Conservation (phyloP, 2,797 vertebrate species). For the Taeniopygia guttata region DNA sequence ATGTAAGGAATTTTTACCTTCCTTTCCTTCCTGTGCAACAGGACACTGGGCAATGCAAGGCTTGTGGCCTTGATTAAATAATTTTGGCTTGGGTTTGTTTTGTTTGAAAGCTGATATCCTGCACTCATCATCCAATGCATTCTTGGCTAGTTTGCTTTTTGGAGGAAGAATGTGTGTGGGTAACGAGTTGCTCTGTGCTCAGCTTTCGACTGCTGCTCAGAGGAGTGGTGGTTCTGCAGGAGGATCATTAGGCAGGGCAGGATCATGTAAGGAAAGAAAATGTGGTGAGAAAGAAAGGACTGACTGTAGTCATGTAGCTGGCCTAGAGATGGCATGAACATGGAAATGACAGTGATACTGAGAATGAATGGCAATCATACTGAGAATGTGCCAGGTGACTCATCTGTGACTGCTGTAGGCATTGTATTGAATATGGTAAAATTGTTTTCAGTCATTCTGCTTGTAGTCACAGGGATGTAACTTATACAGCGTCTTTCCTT, state of each 20-base stretch:
- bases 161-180: not conserved
- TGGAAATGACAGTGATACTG: not conserved
- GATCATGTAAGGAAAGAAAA: not conserved
- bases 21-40: slow-evolving; percentile 18
- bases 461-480: not conserved
- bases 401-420: not conserved
- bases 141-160: not conserved
- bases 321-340: not conserved
- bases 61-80: not conserved
- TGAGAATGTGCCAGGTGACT: not conserved
- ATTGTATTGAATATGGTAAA: not conserved
- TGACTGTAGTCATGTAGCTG: not conserved
- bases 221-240: not conserved
- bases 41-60: not conserved
- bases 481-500: not conserved
- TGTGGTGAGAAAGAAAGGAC: not conserved
- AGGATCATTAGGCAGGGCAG: not conserved
- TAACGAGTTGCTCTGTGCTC: not conserved
- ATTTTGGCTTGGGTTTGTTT: slow-evolving; percentile 26
- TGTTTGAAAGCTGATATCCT: slow-evolving; percentile 10
- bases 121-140: not conserved
- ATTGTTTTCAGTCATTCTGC: not conserved
- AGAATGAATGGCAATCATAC: not conserved
- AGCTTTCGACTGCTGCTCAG: not conserved
- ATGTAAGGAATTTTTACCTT: not conserved